Conservation (phyloP, 2,113 vertebrate species). For the Lagopus muta region DNA sequence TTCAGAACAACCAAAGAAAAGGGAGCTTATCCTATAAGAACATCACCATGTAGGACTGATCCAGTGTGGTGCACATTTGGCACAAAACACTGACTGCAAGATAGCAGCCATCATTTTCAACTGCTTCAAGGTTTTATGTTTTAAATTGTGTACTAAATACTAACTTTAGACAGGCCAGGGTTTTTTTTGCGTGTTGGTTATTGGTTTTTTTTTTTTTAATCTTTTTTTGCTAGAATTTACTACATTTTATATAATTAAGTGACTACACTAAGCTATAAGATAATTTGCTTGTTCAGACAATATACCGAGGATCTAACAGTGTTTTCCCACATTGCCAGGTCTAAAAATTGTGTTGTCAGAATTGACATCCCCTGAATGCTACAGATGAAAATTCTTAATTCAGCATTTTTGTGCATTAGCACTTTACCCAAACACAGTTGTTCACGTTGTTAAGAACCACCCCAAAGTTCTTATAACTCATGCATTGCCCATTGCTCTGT, state of each 20-base stretch:
- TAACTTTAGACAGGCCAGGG: background rate
- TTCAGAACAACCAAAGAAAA: background rate
- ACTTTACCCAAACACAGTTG: background rate
- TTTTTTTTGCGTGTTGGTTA: background rate
- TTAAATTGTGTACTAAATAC: background rate
- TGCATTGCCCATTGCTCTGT: background rate
- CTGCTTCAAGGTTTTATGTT: background rate
- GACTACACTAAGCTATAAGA: background rate
- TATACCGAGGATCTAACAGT: background rate
- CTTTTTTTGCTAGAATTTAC: background rate
- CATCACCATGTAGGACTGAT: background rate
- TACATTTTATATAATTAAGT: slow-evolving; percentile 9
- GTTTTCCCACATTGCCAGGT: background rate
- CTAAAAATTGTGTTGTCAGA: background rate
- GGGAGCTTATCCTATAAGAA: background rate
- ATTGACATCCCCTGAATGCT: background rate
- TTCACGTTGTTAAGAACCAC: background rate
- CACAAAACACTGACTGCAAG: background rate
- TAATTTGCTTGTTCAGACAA: background rate
- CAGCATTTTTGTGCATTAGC: background rate
- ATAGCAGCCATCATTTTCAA: background rate
- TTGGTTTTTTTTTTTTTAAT: background rate
- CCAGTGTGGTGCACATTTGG: rapidly evolving
- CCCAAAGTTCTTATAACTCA: background rate
- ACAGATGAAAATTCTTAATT: background rate